A percentile compares a stretch with the other conserved stretches of the same genome.
phyloP scores from a whole-genome alignment of 2,797 vertebrate genomes.

The Cyprinodon diabolis region DNA sequence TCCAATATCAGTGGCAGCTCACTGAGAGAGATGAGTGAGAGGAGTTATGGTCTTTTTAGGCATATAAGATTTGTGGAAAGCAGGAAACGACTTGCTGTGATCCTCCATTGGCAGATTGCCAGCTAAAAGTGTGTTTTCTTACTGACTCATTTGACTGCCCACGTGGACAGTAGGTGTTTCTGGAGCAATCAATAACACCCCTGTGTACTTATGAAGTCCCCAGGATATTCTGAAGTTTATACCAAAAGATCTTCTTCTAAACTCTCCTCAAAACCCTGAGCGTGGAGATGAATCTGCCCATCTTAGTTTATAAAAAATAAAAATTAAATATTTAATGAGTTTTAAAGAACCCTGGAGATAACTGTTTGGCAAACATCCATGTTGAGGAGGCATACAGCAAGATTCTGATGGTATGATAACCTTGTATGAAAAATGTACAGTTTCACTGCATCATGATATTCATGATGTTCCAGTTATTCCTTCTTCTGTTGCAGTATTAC shows the following conservation, averaged over 20 bases:
- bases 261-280: constrained; percentile 29
- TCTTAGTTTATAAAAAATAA: constrained; percentile 44
- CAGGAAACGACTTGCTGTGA: constrained; percentile 55
- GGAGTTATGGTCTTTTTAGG: constrained; percentile 48
- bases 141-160: constrained; percentile 46
- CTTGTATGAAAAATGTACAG: neutral
- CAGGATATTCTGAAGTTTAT: constrained; percentile 21
- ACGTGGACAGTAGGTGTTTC: constrained; percentile 22
- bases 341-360: constrained; percentile 32
- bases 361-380: constrained; percentile 6
- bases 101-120: constrained; percentile 42
- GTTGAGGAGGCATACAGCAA: constrained; percentile 1
- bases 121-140: constrained; percentile 41
- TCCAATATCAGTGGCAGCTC: constrained; percentile 72
- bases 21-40: constrained; percentile 44
- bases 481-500: neutral
- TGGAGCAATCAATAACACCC: constrained; percentile 48
- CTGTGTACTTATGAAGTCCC: constrained; percentile 24
- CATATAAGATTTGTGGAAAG: constrained; percentile 57
- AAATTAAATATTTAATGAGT: constrained; percentile 37
- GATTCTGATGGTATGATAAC: neutral
- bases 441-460: neutral
- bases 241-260: constrained; percentile 40
- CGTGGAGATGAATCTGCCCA: constrained; percentile 17
- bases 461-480: neutral